Evolutionary conservation across 1,140 invertebrate species (phyloP), one percentile per base, ranked within the genome.

Genomic region (Bactericera cockerelli): DNA sequence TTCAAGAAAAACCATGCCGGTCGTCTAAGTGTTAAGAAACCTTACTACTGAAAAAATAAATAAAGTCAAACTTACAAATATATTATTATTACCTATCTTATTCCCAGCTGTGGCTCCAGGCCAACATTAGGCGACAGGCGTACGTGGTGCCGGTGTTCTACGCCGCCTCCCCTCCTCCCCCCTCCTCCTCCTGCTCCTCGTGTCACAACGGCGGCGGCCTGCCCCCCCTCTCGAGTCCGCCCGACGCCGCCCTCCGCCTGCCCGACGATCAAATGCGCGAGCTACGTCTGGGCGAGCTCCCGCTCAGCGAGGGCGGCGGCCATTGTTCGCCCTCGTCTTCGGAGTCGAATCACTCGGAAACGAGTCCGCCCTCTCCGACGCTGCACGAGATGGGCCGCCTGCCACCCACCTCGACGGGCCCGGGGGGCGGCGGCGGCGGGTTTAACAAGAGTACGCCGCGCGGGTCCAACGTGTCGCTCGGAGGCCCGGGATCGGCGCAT

Each of bases 101-200:
- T n/a, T n/a, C n/a, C 36, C 49, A 57, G 24, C 10, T 57, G n/a
- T 36, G 56, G 11, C 22, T 57, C 26, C 19, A 26, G 3, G 16
- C 24, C 19, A 31, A 57, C 19, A 28, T 36, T 13, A 28, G 21
- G 24, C 13, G 28, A 16, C 28, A 57, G 16, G 58, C 25, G 19
- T n/a, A 38, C 26, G n/a, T 62, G 57, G 13, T 57, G 31, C 42
- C 57, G 14, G 22, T 72, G 66, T 72, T 74, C 61, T 70, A 71
- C n/a, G 64, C 69, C 4, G 65, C 56, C 56, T 36, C 57, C 61
- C 38, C 42, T 59, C 14, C 54, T 58, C 13, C 3, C 56, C 56
- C 74, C 60, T 74, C 72, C 10, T 75, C 75, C 54, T 73, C 74
- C 13, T 73, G 72, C 26, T 73, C 74, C 58, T 74, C 73, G 2